Evolutionary conservation across 2,113 vertebrate genomes (phyloP).

Genomic region (Sapayoa aenigma): DNA sequence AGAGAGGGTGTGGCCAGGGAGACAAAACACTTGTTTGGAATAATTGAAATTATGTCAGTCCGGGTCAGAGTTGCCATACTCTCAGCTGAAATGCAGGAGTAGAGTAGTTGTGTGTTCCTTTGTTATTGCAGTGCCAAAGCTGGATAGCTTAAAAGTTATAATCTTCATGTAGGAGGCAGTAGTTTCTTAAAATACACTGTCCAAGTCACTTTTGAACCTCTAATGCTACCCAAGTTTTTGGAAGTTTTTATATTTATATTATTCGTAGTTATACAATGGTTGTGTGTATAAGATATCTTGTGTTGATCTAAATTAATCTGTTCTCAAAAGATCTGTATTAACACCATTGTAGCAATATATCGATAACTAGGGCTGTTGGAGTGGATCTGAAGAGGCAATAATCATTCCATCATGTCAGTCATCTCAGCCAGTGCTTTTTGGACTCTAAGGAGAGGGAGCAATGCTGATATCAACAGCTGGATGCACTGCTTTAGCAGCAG

Average conservation of each 20-base stretch:
- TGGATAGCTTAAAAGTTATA: not conserved
- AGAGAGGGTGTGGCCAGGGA: not conserved
- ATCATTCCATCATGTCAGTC: not conserved
- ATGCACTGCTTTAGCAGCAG: not conserved
- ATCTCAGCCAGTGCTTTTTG: not conserved
- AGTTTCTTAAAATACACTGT: not conserved
- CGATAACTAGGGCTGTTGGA: not conserved
- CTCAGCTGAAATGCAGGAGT: not conserved
- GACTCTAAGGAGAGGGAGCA: not conserved
- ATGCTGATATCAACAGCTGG: not conserved
- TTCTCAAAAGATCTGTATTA: not conserved
- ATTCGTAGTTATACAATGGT: not conserved
- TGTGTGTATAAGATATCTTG: not conserved
- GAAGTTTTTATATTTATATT: not conserved
- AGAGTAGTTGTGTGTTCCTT: not conserved
- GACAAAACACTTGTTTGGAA: not conserved
- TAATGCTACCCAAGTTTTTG: not conserved
- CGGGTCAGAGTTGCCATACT: not conserved
- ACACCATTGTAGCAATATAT: not conserved
- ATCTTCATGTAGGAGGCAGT: not conserved
- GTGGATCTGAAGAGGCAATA: not conserved
- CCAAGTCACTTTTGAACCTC: not conserved
- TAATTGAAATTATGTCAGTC: accelerated
- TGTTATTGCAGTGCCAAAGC: not conserved
- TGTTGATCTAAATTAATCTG: not conserved